Evolutionary conservation across 2,797 vertebrate species (phyloP).

Genomic region (Ispidina picta): DNA sequence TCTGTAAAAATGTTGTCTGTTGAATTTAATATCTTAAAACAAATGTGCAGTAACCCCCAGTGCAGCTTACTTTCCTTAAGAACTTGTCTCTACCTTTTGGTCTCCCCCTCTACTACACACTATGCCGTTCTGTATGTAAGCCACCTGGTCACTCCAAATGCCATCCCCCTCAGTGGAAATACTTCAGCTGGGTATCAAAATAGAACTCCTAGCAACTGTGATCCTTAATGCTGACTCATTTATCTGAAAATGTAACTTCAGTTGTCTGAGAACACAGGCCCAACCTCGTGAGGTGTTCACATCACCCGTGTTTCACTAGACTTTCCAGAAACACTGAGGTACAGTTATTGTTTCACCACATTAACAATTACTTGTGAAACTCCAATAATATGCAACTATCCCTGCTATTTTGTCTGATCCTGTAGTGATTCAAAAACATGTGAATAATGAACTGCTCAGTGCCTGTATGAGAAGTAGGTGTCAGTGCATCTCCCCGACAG

Average conservation of each 20-base stretch:
- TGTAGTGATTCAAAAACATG: not conserved
- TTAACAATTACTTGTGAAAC: not conserved
- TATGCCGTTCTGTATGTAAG: constrained; percentile 35
- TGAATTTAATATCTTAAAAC: not conserved
- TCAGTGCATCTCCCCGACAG: not conserved
- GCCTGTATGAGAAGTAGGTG: not conserved
- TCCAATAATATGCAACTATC: not conserved
- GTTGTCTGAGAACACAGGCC: constrained; percentile 47
- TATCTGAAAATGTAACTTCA: constrained; percentile 23
- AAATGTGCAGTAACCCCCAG: not conserved
- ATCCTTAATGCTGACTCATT: constrained; percentile 43
- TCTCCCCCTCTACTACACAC: not conserved
- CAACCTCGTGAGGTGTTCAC: not conserved
- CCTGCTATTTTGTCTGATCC: not conserved
- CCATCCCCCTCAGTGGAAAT: constrained; percentile 17
- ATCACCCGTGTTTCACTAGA: not conserved
- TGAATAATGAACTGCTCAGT: not conserved
- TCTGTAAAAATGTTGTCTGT: not conserved
- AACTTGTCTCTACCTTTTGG: not conserved
- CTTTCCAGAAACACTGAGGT: not conserved
- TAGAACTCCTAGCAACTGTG: constrained; percentile 54
- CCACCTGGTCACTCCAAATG: constrained; percentile 20
- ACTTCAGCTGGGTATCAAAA: constrained; percentile 21
- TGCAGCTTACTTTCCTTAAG: not conserved
- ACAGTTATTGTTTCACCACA: not conserved